Percentiles rank a stretch among this genome's conserved stretches.
Conservation (phyloP, 2,888 invertebrate genomes). For the Troides aeacus region DNA sequence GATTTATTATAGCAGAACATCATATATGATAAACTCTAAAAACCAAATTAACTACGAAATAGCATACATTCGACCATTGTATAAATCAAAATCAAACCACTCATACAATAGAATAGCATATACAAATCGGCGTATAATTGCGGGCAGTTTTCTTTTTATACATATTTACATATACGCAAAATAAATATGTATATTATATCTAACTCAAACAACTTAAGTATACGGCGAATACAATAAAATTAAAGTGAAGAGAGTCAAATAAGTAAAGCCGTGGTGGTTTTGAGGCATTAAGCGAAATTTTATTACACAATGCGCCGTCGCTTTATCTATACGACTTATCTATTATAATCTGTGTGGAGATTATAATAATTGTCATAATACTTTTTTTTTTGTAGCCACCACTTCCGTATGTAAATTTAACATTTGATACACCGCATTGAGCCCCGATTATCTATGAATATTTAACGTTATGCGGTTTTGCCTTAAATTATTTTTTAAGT, state of each 20-base stretch:
- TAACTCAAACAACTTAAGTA: conserved; percentile 7
- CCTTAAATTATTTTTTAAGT: background rate
- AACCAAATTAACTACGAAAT: too few species aligned
- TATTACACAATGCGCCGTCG: conserved; percentile 22
- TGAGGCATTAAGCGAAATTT: conserved; percentile 15
- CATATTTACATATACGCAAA: background rate
- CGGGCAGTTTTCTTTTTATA: background rate
- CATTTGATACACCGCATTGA: conserved; percentile 13
- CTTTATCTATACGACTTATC: conserved; percentile 28
- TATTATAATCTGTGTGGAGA: conserved; percentile 26
- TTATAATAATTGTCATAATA: conserved; percentile 6
- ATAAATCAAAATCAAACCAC: too few species aligned
- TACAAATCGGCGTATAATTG: conserved; percentile 10
- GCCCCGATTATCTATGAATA: conserved; percentile 19
- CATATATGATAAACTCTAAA: too few species aligned
- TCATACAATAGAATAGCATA: too few species aligned
- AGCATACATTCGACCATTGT: too few species aligned
- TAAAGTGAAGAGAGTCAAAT: conserved; percentile 3
- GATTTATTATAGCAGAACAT: too few species aligned
- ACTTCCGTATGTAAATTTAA: background rate
- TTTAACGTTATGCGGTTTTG: background rate
- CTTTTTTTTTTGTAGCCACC: background rate
- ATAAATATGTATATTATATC: conserved; percentile 4
- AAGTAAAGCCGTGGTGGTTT: conserved; percentile 8
- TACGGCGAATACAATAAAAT: background rate